Evolutionary conservation across 1,140 invertebrate species (phyloP), one percentile per base, ranked within the genome.

Genomic region (Pseudobourletiella spinata): DNA sequence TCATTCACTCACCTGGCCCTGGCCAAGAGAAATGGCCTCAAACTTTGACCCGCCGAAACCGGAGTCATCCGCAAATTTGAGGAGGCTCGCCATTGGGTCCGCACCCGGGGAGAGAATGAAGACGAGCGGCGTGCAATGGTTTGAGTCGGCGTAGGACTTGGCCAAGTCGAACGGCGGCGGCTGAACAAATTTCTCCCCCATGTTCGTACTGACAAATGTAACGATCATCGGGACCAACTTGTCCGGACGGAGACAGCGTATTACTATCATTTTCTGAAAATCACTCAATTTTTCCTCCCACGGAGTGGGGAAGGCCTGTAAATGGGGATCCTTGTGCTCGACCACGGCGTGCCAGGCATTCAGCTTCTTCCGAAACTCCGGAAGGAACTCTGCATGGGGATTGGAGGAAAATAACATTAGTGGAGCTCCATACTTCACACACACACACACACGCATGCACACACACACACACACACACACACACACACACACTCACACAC

Each of bases 61-160:
- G 67, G 76, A 72, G 60, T 81, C 79, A 62, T 81, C 79, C 32
- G 80, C 80, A 72, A 76, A 76, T 59, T 72, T 71, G 3, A 72
- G 51, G 3, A 75, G 54, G 18, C 75, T 74, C 16, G 76, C 73
- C 73, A 80, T 79, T 11, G 82, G 82, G 72, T 83, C 81, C 28
- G 77, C 76, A 48, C 82, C 81, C 43, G 81, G 79, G 14, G 79
- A 80, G 2, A 83, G 72, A n/a, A 83, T 73, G 71, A 83, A 82
- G 22, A 83, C 71, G 2, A 83, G 70, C 0, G 82, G 82, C 1
- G 76, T 75, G 16, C 69, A 72, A 61, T 72, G 73, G 44, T 74
- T 75, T 25, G 80, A 81, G 70, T 82, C 80, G 26, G 67, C 71
- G 69, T 76, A 83, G 4, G 76, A 76, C 29, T 75, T 75, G 0